Conservation (phyloP, 2,888 invertebrate species). For the Margaritifera margaritifera region DNA sequence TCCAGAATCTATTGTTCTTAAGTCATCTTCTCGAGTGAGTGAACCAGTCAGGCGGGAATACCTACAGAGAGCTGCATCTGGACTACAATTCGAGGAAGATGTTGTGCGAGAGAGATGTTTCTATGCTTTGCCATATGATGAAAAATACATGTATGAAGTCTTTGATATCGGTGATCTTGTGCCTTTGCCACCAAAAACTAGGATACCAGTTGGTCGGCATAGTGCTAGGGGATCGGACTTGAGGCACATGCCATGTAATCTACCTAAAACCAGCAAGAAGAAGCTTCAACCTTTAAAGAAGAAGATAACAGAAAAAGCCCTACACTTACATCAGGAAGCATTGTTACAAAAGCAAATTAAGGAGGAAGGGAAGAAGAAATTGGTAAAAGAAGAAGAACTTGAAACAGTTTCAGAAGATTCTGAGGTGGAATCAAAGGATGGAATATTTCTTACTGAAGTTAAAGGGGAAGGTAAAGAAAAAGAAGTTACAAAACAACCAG, state of each 20-base stretch:
- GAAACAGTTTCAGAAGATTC: conserved; percentile 17
- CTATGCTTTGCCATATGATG: conserved; percentile 68
- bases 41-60: conserved; percentile 55
- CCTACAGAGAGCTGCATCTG: conserved; percentile 62
- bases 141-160: conserved; percentile 65
- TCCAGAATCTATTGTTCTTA: conserved; percentile 41
- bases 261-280: conserved; percentile 51
- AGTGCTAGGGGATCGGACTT: conserved; percentile 54
- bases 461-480: conserved; percentile 8
- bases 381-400: conserved; percentile 13
- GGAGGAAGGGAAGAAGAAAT: conserved; percentile 19
- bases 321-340: conserved; percentile 59
- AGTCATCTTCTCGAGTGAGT: conserved; percentile 20
- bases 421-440: conserved; percentile 15
- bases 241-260: conserved; percentile 63
- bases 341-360: conserved; percentile 35
- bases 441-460: conserved; percentile 48
- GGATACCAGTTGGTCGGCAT: conserved; percentile 54
- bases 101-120: conserved; percentile 68
- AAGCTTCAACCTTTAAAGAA: conserved; percentile 59
- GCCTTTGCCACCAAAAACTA: conserved; percentile 35
- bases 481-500: conserved; percentile 6
- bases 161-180: conserved; percentile 59
- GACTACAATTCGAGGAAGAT: conserved; percentile 66
- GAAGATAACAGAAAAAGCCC: conserved; percentile 54